Conservation (phyloP, 2,888 invertebrate genomes). For the Cabera pusaria region DNA sequence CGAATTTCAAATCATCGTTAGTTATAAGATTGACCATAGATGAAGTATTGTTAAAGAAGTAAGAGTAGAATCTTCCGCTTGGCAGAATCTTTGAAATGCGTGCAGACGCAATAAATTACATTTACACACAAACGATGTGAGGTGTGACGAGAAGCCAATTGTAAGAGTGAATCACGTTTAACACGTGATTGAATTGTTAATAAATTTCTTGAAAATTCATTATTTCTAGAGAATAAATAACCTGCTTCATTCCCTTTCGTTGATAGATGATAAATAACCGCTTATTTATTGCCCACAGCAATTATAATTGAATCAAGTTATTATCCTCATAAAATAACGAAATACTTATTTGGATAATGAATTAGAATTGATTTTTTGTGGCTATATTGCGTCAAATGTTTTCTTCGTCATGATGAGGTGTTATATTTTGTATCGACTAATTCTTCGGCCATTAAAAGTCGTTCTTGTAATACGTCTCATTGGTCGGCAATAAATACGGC, state of each 20-base stretch:
- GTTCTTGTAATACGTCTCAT: constrained; percentile 72
- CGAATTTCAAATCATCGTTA: no score
- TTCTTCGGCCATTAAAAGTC: constrained; percentile 70
- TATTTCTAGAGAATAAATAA: constrained; percentile 29
- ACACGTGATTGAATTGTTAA: constrained; percentile 54
- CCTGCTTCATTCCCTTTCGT: constrained; percentile 28
- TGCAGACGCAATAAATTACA: constrained; percentile 20
- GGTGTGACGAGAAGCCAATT: constrained; percentile 30
- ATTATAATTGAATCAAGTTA: constrained; percentile 7
- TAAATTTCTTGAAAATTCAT: constrained; percentile 38
- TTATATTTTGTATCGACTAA: constrained; percentile 73
- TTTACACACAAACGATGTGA: constrained; percentile 31
- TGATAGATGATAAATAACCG: constrained; percentile 9
- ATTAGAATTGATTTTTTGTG: no score
- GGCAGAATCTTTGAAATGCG: constrained; percentile 14
- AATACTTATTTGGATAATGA: no score
- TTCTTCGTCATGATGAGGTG: no score
- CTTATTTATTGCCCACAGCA: not conserved
- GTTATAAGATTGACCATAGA: no score
- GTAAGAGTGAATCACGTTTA: constrained; percentile 36
- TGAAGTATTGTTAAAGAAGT: no score
- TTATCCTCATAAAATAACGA: no score
- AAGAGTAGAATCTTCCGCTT: constrained; percentile 14
- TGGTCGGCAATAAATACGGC: constrained; percentile 73
- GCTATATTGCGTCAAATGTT: no score